phyloP scores from a whole-genome alignment of 2,797 vertebrate species.

The Arrhamphus sclerolepis region DNA sequence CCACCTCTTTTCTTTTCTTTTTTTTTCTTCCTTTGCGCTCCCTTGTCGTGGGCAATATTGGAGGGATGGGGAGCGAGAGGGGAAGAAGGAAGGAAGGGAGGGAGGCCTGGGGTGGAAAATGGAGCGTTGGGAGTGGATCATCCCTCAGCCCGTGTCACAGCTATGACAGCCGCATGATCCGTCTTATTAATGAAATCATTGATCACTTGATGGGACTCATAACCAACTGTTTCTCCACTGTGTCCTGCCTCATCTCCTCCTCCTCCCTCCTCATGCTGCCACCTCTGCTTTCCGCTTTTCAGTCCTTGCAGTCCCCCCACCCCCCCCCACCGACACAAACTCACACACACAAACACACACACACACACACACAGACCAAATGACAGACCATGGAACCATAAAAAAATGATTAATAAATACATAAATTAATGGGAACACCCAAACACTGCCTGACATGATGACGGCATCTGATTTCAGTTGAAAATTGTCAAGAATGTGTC shows the following conservation, averaged over 20 bases:
- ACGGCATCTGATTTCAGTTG: background rate
- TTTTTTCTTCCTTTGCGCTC: constrained; percentile 42
- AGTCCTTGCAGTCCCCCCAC: constrained; percentile 5
- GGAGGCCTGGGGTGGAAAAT: constrained; percentile 80
- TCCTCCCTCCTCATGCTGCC: constrained; percentile 46
- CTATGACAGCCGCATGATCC: constrained; percentile 95
- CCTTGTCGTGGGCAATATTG: constrained; percentile 81
- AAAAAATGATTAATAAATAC: constrained; percentile 11
- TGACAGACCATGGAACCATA: constrained; percentile 18
- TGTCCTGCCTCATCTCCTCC: constrained; percentile 73
- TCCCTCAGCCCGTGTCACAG: constrained; percentile 95
- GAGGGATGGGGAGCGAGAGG: constrained; percentile 69
- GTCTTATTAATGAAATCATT: constrained; percentile 99
- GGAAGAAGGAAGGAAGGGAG: constrained; percentile 28
- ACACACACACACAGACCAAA: too few species aligned
- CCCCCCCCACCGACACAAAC: background rate
- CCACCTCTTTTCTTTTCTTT: background rate
- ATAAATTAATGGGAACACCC: constrained; percentile 31
- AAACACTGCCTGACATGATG: constrained; percentile 1
- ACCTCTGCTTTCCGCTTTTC: constrained; percentile 51
- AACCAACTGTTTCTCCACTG: constrained; percentile 88
- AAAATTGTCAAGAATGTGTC: too few species aligned
- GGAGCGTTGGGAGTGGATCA: constrained; percentile 88
- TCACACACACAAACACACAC: too few species aligned
- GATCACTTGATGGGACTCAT: constrained; percentile 98